phyloP scores from a whole-genome alignment of 2,888 invertebrate species.

The Coecobrya sp. region DNA sequence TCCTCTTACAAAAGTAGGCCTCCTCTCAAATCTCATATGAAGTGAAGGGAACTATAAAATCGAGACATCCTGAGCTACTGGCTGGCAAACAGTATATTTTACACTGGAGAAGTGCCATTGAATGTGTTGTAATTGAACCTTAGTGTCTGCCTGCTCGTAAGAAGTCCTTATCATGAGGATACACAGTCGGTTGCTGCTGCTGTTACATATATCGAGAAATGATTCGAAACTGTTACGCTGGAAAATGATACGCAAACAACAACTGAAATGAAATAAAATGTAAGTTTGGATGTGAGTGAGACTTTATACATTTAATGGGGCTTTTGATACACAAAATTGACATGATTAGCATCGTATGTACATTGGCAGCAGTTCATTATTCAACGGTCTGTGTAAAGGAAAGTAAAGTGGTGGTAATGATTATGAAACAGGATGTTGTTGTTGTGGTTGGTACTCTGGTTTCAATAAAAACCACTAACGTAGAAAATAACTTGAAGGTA shows the following conservation, averaged over 20 bases:
- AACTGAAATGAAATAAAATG: conserved; percentile 1
- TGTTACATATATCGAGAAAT: background rate
- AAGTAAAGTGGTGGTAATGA: conserved; percentile 13
- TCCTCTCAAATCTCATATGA: conserved; percentile 9
- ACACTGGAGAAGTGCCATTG: conserved; percentile 55
- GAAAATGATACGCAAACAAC: conserved; percentile 23
- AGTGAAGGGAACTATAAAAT: conserved; percentile 37
- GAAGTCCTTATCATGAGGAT: conserved; percentile 2
- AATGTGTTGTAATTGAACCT: conserved; percentile 68
- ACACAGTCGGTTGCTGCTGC: background rate
- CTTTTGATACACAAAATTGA: background rate
- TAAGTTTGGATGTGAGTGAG: background rate
- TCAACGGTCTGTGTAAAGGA: background rate
- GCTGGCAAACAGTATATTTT: background rate
- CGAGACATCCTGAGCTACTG: conserved; percentile 38
- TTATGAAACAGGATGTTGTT: conserved; percentile 49
- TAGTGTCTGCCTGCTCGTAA: conserved; percentile 34
- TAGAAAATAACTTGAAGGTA: conserved; percentile 79
- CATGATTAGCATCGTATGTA: background rate
- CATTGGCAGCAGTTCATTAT: background rate
- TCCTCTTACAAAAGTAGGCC: conserved; percentile 62
- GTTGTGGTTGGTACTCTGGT: conserved; percentile 70
- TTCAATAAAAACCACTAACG: conserved; percentile 82
- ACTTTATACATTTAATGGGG: background rate
- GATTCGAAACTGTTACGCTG: conserved; percentile 4